phyloP scores from a whole-genome alignment of 53 echinoderm and acorn worm species.

The Astropecten irregularis region DNA sequence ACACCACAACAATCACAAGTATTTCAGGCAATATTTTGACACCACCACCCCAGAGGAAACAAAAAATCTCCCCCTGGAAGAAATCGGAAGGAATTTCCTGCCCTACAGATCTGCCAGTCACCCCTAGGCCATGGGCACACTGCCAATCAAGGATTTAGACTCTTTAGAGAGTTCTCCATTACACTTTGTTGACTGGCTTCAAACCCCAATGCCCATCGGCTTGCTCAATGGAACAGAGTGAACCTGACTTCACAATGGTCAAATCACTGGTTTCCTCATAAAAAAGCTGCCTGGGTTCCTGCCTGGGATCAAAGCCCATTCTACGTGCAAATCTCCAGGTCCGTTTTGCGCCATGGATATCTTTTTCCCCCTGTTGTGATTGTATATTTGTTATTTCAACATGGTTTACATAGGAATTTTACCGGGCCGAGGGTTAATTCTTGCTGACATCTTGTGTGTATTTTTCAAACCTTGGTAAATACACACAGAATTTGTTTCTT shows the following conservation, averaged over 20 bases:
- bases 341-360: conserved; percentile 13
- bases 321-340: conserved; percentile 30
- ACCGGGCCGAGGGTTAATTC: neutral
- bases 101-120: neutral
- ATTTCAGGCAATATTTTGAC: conserved; percentile 32
- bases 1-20: conserved; percentile 26
- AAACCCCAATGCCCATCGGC: conserved; percentile 15
- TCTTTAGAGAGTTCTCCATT: conserved; percentile 43
- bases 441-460: neutral
- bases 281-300: neutral
- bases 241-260: neutral
- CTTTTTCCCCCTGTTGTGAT: neutral
- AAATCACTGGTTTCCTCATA: neutral
- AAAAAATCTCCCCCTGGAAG: neutral
- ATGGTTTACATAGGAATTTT: neutral
- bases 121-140: neutral
- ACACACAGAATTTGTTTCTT: neutral
- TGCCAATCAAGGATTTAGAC: neutral
- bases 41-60: neutral
- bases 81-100: too few species aligned
- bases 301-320: conserved; percentile 27
- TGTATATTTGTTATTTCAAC: conserved; percentile 29
- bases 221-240: conserved; percentile 32
- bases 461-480: neutral
- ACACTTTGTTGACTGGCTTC: conserved; percentile 47